phyloP scores from a whole-genome alignment of 2,888 invertebrate species.

The Lypha dubia region DNA sequence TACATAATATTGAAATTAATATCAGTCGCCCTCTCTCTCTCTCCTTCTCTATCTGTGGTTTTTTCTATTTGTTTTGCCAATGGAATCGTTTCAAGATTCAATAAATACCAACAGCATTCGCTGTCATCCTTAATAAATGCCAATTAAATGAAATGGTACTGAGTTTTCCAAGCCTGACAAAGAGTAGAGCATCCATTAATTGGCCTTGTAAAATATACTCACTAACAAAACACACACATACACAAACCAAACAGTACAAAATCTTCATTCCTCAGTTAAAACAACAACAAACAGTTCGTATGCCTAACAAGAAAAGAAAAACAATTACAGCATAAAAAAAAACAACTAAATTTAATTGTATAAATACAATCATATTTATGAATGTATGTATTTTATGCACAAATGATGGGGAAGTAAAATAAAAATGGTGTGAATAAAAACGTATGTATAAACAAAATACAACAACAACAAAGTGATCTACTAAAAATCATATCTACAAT shows the following conservation, averaged over 20 bases:
- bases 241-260: not conserved
- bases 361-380: not conserved
- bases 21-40: too few species aligned
- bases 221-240: not conserved
- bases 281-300: not conserved
- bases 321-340: not conserved
- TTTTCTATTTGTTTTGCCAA: too few species aligned
- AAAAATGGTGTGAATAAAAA: constrained; percentile 8
- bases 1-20: too few species aligned
- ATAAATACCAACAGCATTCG: too few species aligned
- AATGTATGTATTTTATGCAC: not conserved
- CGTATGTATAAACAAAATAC: constrained; percentile 19
- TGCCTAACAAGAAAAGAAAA: not conserved
- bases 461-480: constrained; percentile 23
- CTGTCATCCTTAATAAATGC: not conserved
- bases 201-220: constrained; percentile 50
- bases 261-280: not conserved
- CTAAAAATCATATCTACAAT: constrained; percentile 37
- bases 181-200: constrained; percentile 28
- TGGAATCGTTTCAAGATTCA: too few species aligned
- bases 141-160: not conserved
- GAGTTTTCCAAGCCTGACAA: constrained; percentile 1
- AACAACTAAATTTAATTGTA: not conserved
- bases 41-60: too few species aligned
- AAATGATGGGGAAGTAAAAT: constrained; percentile 8